Evolutionary conservation across 1,140 invertebrate genomes (phyloP).

Genomic region (Gryllus bimaculatus): DNA sequence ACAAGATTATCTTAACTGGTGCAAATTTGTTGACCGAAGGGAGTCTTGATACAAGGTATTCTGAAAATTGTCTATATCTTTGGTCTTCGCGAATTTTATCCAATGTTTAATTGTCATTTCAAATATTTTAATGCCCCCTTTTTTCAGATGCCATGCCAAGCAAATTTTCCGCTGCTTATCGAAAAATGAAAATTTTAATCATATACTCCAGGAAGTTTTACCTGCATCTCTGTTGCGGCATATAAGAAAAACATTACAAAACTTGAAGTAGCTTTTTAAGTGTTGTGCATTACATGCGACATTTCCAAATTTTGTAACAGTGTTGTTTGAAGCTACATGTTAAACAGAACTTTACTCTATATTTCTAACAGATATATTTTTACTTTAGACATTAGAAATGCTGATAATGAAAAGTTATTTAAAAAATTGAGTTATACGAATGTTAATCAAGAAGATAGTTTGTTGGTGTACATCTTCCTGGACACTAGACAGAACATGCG

Average conservation of each 20-base stretch:
- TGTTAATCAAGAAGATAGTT: too few species aligned
- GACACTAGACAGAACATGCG: too few species aligned
- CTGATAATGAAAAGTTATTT: too few species aligned
- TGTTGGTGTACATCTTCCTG: too few species aligned
- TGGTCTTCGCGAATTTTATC: conserved; percentile 8
- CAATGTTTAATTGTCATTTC: background rate
- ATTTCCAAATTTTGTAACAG: too few species aligned
- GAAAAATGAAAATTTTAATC: conserved; percentile 51
- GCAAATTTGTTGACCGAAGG: conserved; percentile 79
- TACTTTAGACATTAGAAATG: too few species aligned
- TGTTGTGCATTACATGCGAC: too few species aligned
- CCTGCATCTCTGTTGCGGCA: conserved; percentile 51
- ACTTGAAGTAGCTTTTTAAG: conserved; percentile 34
- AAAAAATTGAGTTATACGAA: too few species aligned
- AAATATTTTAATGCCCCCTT: conserved; percentile 13
- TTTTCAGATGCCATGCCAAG: conserved; percentile 53
- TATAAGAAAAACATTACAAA: conserved; percentile 55
- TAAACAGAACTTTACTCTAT: too few species aligned
- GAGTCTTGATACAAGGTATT: conserved; percentile 70
- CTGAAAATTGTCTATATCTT: conserved; percentile 6
- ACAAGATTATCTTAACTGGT: conserved; percentile 66
- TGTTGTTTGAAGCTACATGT: too few species aligned
- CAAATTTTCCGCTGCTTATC: conserved; percentile 50
- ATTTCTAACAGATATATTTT: too few species aligned
- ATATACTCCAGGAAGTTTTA: conserved; percentile 52